Evolutionary conservation across 2,797 vertebrate genomes (phyloP).

Genomic region (Semotilus atromaculatus): DNA sequence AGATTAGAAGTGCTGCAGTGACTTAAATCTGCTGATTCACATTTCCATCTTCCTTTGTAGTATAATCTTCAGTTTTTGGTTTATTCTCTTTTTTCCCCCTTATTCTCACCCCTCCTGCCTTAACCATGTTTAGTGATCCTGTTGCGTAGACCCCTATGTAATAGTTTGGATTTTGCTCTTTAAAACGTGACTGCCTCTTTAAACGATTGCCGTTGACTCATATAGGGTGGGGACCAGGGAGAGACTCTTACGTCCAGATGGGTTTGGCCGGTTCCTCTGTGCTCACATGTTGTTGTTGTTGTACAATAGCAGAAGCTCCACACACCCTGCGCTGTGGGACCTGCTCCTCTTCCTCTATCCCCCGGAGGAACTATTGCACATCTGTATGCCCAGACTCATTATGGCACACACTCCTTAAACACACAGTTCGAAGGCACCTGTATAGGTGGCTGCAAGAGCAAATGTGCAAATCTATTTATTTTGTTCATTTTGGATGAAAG

Average conservation of each 20-base stretch:
- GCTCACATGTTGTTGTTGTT: constrained; percentile 28
- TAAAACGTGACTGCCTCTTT: constrained; percentile 6
- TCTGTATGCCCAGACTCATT: constrained; percentile 27
- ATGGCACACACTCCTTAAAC: constrained; percentile 10
- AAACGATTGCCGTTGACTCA: constrained; percentile 25
- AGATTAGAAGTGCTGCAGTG: constrained; percentile 9
- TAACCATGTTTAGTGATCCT: constrained; percentile 8
- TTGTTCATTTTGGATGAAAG: neutral
- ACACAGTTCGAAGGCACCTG: constrained; percentile 11
- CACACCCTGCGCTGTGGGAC: constrained; percentile 46
- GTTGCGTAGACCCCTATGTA: constrained; percentile 6
- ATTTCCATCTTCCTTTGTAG: constrained; percentile 5
- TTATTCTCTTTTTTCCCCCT: neutral
- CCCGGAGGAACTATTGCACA: constrained; percentile 21
- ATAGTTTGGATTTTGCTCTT: neutral
- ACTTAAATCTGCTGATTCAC: constrained; percentile 10
- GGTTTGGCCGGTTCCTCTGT: constrained; percentile 42
- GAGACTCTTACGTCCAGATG: constrained; percentile 35
- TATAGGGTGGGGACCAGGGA: constrained; percentile 38
- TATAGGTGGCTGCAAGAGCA: constrained; percentile 10
- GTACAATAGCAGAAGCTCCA: constrained; percentile 18
- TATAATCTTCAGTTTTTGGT: constrained; percentile 6
- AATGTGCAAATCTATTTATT: constrained; percentile 4
- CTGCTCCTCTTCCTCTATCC: constrained; percentile 24
- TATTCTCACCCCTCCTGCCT: constrained; percentile 33